These are phyloP conservation scores for Basileuterus tristriatus DNA, from an alignment of 2,797 vertebrate genomes.

Conservation along the genomic window DNA sequence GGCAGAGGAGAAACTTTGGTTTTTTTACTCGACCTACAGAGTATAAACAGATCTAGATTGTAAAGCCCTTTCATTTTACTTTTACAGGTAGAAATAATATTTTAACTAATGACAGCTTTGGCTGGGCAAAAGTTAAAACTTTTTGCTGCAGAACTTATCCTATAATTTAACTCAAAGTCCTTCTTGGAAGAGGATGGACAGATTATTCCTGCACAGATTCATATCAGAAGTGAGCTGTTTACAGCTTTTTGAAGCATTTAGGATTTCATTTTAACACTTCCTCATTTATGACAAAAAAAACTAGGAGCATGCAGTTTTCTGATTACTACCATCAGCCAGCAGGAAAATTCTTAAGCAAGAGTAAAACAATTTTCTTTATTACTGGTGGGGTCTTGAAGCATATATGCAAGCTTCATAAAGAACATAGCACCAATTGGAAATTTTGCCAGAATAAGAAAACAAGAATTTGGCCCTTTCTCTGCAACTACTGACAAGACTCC, in stretches of 20 bases:
- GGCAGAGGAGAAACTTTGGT: neutral
- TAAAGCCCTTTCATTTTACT: neutral
- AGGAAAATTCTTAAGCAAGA: neutral
- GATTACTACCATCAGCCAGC: neutral
- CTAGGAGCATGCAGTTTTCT: neutral
- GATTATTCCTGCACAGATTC: neutral
- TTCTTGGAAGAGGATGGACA: neutral
- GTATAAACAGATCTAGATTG: neutral
- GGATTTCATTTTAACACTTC: neutral
- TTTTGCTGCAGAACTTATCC: neutral
- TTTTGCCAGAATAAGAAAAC: conserved; percentile 15
- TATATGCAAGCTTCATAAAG: neutral
- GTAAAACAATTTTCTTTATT: conserved; percentile 2
- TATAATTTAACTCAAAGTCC: neutral
- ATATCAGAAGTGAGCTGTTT: neutral
- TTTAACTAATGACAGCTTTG: neutral
- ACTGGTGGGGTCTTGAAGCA: neutral
- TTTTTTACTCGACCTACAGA: neutral
- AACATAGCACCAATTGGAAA: neutral
- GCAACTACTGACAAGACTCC: neutral
- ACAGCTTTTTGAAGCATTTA: neutral
- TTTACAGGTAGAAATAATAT: conserved; percentile 20
- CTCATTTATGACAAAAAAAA: neutral
- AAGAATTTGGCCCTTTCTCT: conserved; percentile 10
- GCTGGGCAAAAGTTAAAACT: neutral